A percentile compares a stretch with the other conserved stretches of the same genome.
phyloP scores from a whole-genome alignment of 2,888 invertebrate genomes.

The Phaonia tiefii region DNA sequence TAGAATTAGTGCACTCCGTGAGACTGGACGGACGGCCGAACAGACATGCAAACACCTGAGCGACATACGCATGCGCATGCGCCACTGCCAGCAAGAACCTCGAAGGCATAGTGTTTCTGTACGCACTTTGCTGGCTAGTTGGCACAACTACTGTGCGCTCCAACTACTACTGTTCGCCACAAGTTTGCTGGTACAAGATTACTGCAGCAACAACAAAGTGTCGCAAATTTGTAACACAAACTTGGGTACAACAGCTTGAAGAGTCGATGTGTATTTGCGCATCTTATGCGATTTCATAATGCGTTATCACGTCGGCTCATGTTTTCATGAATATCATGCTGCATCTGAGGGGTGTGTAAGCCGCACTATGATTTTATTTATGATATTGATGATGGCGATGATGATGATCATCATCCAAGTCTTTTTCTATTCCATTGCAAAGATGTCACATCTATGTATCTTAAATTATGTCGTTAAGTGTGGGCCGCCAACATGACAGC shows the following conservation, averaged over 20 bases:
- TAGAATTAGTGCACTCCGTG: conserved; percentile 20
- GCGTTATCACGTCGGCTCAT: conserved; percentile 24
- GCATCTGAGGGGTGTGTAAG: conserved; percentile 21
- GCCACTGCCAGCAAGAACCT: neutral
- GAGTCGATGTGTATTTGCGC: neutral
- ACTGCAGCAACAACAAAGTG: conserved; percentile 12
- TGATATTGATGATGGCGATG: neutral
- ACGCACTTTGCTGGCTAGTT: neutral
- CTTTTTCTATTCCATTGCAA: neutral
- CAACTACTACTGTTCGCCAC: neutral
- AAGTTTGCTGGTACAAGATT: conserved; percentile 10
- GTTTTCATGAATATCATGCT: conserved; percentile 16
- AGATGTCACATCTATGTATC: conserved; percentile 27
- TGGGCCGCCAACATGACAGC: conserved; percentile 18
- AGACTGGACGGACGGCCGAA: neutral
- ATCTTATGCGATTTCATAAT: neutral
- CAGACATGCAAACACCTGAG: neutral
- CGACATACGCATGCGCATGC: conserved; percentile 2
- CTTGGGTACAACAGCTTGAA: neutral
- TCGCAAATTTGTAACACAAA: conserved; percentile 33
- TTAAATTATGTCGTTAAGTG: conserved; percentile 25
- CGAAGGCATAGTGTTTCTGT: conserved; percentile 19
- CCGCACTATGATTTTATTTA: conserved; percentile 12
- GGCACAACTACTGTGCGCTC: neutral
- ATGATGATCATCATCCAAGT: conserved; percentile 14